phyloP scores from a whole-genome alignment of 2,888 invertebrate genomes.

The Macrophya annulata region DNA sequence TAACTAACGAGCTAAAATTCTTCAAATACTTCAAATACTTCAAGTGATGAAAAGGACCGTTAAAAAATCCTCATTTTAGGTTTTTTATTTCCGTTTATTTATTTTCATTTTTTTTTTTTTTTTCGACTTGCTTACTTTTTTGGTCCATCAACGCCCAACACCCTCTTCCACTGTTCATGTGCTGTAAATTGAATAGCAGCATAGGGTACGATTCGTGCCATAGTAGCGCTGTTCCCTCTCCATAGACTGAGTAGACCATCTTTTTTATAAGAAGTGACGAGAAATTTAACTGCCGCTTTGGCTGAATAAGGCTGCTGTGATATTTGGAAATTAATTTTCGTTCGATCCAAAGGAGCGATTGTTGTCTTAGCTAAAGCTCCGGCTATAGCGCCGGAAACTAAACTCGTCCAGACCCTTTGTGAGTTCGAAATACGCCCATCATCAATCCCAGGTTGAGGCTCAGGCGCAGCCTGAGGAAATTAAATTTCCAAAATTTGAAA shows the following conservation, averaged over 20 bases:
- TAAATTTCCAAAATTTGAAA: not conserved
- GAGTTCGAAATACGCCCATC: constrained; percentile 78
- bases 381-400: constrained; percentile 95
- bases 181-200: constrained; percentile 98
- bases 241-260: constrained; percentile 94
- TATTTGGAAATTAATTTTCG: constrained; percentile 99
- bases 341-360: constrained; percentile 98
- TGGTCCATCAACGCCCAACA: constrained; percentile 87
- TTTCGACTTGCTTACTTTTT: constrained; percentile 78
- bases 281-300: constrained; percentile 86
- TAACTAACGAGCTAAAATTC: not conserved
- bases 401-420: constrained; percentile 88
- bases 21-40: too few species aligned
- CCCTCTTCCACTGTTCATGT: constrained; percentile 97
- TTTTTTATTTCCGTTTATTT: not conserved
- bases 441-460: not conserved
- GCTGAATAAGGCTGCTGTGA: constrained; percentile 89
- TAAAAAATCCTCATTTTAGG: not conserved
- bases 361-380: constrained; percentile 97
- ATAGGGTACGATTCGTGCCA: constrained; percentile 98
- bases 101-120: not conserved
- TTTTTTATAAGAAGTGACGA: constrained; percentile 85
- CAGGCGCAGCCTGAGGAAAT: constrained; percentile 1
- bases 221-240: constrained; percentile 99
- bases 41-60: too few species aligned